Evolutionary conservation across 2,797 vertebrate genomes (phyloP).

Genomic region (Natrix natrix): DNA sequence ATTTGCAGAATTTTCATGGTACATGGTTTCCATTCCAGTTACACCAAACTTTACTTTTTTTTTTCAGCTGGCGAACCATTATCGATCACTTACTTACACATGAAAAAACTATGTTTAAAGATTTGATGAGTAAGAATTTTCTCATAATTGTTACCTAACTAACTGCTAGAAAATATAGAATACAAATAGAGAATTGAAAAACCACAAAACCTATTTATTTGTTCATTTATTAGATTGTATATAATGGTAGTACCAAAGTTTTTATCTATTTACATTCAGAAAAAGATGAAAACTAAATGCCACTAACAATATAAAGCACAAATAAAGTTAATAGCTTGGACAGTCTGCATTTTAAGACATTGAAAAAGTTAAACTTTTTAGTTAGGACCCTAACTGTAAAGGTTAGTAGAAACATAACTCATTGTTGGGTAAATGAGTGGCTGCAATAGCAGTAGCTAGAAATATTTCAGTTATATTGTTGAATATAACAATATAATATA

Average conservation of each 20-base stretch:
- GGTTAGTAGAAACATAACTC: neutral
- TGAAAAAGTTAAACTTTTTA: neutral
- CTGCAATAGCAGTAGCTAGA: neutral
- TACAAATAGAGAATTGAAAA: neutral
- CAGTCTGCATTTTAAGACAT: neutral
- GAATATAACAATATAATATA: no score
- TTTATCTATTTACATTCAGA: neutral
- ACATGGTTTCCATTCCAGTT: neutral
- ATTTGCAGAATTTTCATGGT: neutral
- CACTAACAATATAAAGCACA: neutral
- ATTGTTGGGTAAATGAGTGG: neutral
- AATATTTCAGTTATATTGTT: neutral
- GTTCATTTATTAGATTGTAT: neutral
- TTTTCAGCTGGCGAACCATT: conserved; percentile 90
- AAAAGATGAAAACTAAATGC: neutral
- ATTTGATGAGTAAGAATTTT: conserved; percentile 92
- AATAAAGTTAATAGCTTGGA: neutral
- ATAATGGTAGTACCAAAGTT: neutral
- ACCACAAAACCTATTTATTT: neutral
- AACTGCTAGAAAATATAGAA: neutral
- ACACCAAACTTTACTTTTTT: conserved; percentile 1
- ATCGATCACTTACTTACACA: conserved; percentile 96
- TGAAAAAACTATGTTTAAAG: conserved; percentile 99
- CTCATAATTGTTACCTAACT: conserved; percentile 40
- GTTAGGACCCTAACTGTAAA: neutral